Percentiles rank a stretch among this genome's conserved stretches.
Evolutionary conservation across 2,888 invertebrate species (phyloP).

Genomic region (Gasteruption jaculator): DNA sequence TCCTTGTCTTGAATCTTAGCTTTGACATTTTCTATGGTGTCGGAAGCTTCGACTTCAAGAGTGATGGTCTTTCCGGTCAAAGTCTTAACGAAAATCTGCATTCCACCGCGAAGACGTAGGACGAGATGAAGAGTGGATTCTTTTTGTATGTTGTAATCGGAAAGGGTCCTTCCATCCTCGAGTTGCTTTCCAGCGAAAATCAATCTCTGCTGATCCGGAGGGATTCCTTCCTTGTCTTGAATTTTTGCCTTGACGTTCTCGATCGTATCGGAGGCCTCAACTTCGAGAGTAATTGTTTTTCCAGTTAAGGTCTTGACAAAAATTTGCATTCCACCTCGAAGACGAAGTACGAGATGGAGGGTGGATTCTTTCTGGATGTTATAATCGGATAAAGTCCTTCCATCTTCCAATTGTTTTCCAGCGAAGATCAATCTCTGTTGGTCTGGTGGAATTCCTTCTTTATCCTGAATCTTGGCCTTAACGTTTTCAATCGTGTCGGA

Average conservation of each 20-base stretch:
- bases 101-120: slow-evolving; percentile 30
- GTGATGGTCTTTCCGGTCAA: slow-evolving; percentile 25
- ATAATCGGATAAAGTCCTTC: slow-evolving; percentile 23
- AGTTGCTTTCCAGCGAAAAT: slow-evolving; percentile 35
- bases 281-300: slow-evolving; percentile 21
- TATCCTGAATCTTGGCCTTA: slow-evolving; percentile 29
- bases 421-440: slow-evolving; percentile 27
- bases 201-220: slow-evolving; percentile 32
- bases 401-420: slow-evolving; percentile 25
- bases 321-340: slow-evolving; percentile 27
- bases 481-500: slow-evolving; percentile 28
- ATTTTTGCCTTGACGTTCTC: slow-evolving; percentile 24
- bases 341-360: slow-evolving; percentile 20
- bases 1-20: slow-evolving; percentile 33
- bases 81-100: slow-evolving; percentile 30
- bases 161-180: slow-evolving; percentile 32
- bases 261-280: slow-evolving; percentile 21
- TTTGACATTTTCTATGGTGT: slow-evolving; percentile 29
- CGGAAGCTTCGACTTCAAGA: slow-evolving; percentile 30
- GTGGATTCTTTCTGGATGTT: slow-evolving; percentile 28
- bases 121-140: slow-evolving; percentile 34
- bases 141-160: slow-evolving; percentile 35
- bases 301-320: slow-evolving; percentile 20
- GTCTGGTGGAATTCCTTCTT: slow-evolving; percentile 27
- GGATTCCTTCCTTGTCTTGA: slow-evolving; percentile 28